Evolutionary conservation across 2,888 invertebrate genomes (phyloP).

Genomic region (Drosophila barbarae): DNA sequence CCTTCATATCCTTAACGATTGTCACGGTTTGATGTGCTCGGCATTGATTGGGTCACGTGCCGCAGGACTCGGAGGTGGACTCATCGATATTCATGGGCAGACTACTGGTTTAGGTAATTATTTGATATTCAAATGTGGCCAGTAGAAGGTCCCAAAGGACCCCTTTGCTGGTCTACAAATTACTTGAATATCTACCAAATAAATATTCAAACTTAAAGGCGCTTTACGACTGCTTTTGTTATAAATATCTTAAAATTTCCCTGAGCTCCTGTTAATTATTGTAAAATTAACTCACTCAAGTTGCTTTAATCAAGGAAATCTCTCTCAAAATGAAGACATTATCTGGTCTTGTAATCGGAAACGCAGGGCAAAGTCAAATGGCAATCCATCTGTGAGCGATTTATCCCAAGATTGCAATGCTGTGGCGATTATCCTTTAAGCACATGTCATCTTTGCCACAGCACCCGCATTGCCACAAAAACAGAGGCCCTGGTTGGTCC

Average conservation of each 20-base stretch:
- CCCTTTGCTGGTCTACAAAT: not conserved
- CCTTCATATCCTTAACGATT: conserved; percentile 39
- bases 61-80: conserved; percentile 2
- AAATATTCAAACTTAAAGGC: not conserved
- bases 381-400: conserved; percentile 18
- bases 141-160: not conserved
- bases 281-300: not conserved
- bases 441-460: conserved; percentile 30
- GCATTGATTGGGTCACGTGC: conserved; percentile 68
- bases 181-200: too few species aligned
- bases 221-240: not conserved
- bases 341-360: conserved; percentile 4
- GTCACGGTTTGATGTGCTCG: conserved; percentile 57
- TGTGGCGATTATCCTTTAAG: conserved; percentile 39
- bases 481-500: not conserved
- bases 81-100: conserved; percentile 17
- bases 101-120: not conserved
- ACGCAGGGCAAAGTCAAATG: conserved; percentile 5
- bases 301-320: not conserved
- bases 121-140: conserved; percentile 13
- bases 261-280: not conserved
- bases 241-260: not conserved
- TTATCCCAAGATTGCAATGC: conserved; percentile 32
- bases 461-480: conserved; percentile 24
- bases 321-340: not conserved